Base-by-base conservation (phyloP, 2,888 invertebrate genomes). In the Smittia sp. region DNA sequence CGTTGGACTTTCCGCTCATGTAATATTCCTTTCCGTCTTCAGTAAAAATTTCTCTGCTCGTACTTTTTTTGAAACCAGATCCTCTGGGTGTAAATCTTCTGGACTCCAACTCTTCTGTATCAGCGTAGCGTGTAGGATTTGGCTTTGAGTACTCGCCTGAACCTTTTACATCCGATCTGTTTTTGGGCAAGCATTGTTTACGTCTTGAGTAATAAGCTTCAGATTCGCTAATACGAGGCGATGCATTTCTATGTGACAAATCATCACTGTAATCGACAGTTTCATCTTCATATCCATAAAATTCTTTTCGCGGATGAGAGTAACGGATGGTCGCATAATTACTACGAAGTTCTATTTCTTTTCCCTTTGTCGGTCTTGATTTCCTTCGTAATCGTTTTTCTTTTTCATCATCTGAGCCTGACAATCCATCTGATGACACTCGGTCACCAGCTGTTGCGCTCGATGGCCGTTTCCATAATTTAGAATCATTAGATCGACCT, bases 381-480 rank as follows among this genome's bases (percentile, higher is more conserved):
- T 86, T 85, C 75, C 80, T 81, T 32, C 82, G 80, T 75, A 81
- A 81, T 77, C 83, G 80, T 77, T 85, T 79, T 75, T 86, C 86
- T 76, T 86, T 82, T 79, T 87, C 86, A 1, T 85, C 84, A 78
- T 86, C 86, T 66, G 84, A 85, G 22, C 84, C 85, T 7, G 85
- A 81, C 24, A 82, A 80, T 32, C 78, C 80, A 75, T 78, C 78
- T n/a, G 81, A 58, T 27, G 67, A 58, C 27, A 72, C 22, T 24
- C 72, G 32, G n/a, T 72, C 72, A 22, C 38, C 72, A 32, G 69
- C 86, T 0, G 86, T 85, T 1, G 86, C 86, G 78, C 86, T 86
- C 15, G 85, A 84, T 0, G 86, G 86, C 62, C 87, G 80, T 77
- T 86, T 85, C 86, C 86, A 86, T 41, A 80, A 78, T 67, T 82